These are phyloP conservation scores for Cyphomyrmex costatus DNA, from an alignment of 1,140 invertebrate genomes.

Conservation along the genomic window DNA sequence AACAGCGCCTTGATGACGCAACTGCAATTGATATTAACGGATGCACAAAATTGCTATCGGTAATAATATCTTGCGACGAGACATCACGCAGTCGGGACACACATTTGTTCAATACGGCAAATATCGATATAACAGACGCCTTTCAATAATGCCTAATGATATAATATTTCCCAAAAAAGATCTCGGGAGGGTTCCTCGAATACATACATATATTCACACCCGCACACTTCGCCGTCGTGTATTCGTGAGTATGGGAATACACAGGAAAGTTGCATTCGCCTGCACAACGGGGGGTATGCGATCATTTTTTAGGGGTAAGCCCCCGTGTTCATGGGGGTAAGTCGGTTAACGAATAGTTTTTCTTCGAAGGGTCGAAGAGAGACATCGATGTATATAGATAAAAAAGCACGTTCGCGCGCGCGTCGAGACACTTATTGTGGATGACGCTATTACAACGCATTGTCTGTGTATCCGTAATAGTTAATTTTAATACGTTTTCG, in stretches of 20 bases:
- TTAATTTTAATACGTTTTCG: conserved; percentile 17
- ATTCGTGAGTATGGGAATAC: conserved; percentile 46
- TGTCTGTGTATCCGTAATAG: conserved; percentile 22
- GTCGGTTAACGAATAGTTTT: conserved; percentile 75
- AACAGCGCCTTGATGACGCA: not conserved
- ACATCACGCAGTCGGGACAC: not conserved
- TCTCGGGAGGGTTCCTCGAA: conserved; percentile 10
- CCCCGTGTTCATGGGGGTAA: conserved; percentile 68
- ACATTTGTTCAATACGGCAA: conserved; percentile 5
- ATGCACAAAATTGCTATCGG: not conserved
- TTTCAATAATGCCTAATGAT: conserved; percentile 59
- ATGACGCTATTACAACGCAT: conserved; percentile 9
- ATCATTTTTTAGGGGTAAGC: conserved; percentile 79
- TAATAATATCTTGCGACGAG: not conserved
- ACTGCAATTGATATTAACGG: conserved; percentile 5
- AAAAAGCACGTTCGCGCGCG: conserved; percentile 40
- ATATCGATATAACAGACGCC: conserved; percentile 14
- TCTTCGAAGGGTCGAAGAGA: conserved; percentile 67
- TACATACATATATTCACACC: conserved; percentile 46
- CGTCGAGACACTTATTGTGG: conserved; percentile 36
- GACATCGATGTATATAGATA: conserved; percentile 66
- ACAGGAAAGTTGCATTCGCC: conserved; percentile 77
- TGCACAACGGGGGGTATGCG: conserved; percentile 72
- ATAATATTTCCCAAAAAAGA: conserved; percentile 45
- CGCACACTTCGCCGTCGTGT: conserved; percentile 2